These are phyloP conservation scores for Drosophila incognita DNA, from an alignment of 2,888 invertebrate species.

Conservation along the genomic window DNA sequence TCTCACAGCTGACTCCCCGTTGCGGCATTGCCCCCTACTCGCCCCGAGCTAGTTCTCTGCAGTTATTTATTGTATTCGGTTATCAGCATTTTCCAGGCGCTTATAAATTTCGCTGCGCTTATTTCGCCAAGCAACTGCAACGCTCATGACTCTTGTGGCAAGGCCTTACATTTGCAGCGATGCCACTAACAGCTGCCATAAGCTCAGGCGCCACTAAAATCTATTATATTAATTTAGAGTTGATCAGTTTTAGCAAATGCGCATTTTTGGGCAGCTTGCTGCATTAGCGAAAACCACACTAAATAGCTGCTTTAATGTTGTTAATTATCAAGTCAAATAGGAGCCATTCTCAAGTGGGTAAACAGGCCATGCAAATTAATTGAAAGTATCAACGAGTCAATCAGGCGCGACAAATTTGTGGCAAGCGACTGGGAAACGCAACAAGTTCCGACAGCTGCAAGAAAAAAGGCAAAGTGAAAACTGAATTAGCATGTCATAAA, in stretches of 20 bases:
- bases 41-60: neutral
- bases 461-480: conserved; percentile 41
- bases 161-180: conserved; percentile 59
- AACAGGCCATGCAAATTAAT: conserved; percentile 52
- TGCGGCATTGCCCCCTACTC: conserved; percentile 16
- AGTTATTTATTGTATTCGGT: conserved; percentile 74
- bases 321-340: conserved; percentile 13
- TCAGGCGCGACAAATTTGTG: conserved; percentile 51
- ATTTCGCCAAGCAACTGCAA: conserved; percentile 65
- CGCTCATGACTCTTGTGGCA: conserved; percentile 65
- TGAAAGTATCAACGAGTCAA: conserved; percentile 55
- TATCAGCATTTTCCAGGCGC: conserved; percentile 70
- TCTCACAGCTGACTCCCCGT: conserved; percentile 33
- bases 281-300: neutral
- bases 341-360: conserved; percentile 5
- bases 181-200: conserved; percentile 16
- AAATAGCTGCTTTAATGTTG: neutral
- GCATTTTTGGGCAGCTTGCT: neutral
- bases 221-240: neutral
- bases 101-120: conserved; percentile 67
- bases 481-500: conserved; percentile 68
- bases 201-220: conserved; percentile 29
- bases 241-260: neutral
- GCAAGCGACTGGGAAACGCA: conserved; percentile 46
- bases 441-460: conserved; percentile 44